Conservation (phyloP, 2,888 invertebrate genomes). For the Drosophila algonquin region DNA sequence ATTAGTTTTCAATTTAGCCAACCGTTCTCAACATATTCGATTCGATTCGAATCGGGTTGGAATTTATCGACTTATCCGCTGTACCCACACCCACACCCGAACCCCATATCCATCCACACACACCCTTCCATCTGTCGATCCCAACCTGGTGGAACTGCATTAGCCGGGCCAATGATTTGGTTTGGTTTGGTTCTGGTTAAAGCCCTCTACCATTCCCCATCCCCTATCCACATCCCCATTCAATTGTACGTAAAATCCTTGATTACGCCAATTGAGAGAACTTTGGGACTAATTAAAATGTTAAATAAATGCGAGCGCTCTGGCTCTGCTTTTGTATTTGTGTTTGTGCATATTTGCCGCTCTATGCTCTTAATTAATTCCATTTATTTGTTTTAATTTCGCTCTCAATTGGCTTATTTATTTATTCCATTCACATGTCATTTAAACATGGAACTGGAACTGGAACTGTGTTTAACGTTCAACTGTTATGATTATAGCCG, state of each 20-base stretch:
- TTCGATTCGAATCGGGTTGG: conserved; percentile 17
- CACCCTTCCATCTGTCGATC: not conserved
- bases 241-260: conserved; percentile 38
- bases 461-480: conserved; percentile 24
- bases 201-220: not conserved
- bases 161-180: conserved; percentile 30
- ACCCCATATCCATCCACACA: conserved; percentile 11
- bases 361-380: conserved; percentile 43
- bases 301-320: conserved; percentile 15
- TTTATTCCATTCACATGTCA: conserved; percentile 30
- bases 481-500: conserved; percentile 11
- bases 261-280: conserved; percentile 38
- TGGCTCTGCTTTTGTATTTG: conserved; percentile 21
- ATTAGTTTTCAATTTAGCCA: conserved; percentile 49
- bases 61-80: conserved; percentile 2
- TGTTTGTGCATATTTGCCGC: conserved; percentile 23
- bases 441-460: conserved; percentile 40
- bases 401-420: conserved; percentile 15
- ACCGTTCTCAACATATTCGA: conserved; percentile 39
- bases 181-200: conserved; percentile 22
- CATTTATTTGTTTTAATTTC: conserved; percentile 23
- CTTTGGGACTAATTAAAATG: conserved; percentile 58
- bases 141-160: conserved; percentile 27
- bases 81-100: conserved; percentile 1
- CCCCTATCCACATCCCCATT: not conserved